These are phyloP conservation scores for Halocaridina rubra DNA, from an alignment of 2,888 invertebrate species.

Conservation along the genomic window DNA sequence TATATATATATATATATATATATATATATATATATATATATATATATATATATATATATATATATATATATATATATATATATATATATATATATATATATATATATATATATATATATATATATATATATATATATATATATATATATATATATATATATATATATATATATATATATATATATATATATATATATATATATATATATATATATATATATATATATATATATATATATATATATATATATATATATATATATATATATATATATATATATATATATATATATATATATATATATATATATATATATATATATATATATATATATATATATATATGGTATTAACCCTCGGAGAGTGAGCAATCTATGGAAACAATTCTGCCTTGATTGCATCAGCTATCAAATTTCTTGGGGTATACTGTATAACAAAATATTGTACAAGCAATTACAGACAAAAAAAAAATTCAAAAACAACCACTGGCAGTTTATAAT, in stretches of 20 bases:
- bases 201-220: background rate
- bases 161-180: background rate
- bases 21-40: background rate
- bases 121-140: background rate
- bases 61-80: background rate
- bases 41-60: background rate
- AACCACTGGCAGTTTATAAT: too few relatives aligned
- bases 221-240: background rate
- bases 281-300: background rate
- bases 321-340: background rate
- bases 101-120: constrained; percentile 2
- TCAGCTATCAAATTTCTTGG: too few relatives aligned
- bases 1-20: constrained; percentile 1
- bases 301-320: background rate
- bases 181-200: constrained; percentile 13
- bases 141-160: background rate
- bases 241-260: background rate
- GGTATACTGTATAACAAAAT: too few relatives aligned
- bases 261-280: background rate
- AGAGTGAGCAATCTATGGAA: too few relatives aligned
- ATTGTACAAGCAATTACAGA: too few relatives aligned
- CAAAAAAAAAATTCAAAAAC: too few relatives aligned
- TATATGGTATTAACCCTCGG: too few relatives aligned
- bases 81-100: constrained; percentile 1
- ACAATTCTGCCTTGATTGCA: too few relatives aligned